These are phyloP conservation scores for Sebastes reedi DNA, from an alignment of 2,797 vertebrate species.

Conservation along the genomic window DNA sequence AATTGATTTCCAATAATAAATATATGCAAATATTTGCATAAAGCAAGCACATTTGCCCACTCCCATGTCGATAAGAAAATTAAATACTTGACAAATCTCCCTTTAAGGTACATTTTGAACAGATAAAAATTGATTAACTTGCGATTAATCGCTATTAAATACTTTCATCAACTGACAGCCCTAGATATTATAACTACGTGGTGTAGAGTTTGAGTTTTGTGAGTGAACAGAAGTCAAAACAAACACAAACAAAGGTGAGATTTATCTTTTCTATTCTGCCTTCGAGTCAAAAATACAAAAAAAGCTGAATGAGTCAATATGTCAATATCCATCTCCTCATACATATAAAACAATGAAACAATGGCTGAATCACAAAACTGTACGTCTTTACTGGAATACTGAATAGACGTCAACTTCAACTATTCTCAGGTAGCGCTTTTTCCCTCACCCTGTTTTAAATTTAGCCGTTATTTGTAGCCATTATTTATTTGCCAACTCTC, in stretches of 20 bases:
- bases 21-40: no score
- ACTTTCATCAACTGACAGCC: no score
- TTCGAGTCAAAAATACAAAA: background rate
- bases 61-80: no score
- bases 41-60: no score
- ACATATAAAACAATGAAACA: background rate
- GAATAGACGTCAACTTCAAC: background rate
- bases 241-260: background rate
- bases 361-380: background rate
- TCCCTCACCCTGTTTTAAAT: conserved; percentile 29
- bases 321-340: background rate
- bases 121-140: no score
- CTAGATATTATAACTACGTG: background rate
- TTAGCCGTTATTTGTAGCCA: conserved; percentile 31
- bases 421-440: background rate
- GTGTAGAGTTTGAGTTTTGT: background rate
- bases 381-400: background rate
- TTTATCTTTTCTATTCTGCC: background rate
- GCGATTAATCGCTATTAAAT: no score
- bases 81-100: no score
- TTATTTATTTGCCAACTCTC: conserved; percentile 51
- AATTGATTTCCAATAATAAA: no score
- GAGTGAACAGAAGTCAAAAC: background rate
- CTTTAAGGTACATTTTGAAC: no score
- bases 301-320: background rate